Base-by-base conservation (phyloP, 2,797 vertebrate genomes). In the Artibeus lituratus region DNA sequence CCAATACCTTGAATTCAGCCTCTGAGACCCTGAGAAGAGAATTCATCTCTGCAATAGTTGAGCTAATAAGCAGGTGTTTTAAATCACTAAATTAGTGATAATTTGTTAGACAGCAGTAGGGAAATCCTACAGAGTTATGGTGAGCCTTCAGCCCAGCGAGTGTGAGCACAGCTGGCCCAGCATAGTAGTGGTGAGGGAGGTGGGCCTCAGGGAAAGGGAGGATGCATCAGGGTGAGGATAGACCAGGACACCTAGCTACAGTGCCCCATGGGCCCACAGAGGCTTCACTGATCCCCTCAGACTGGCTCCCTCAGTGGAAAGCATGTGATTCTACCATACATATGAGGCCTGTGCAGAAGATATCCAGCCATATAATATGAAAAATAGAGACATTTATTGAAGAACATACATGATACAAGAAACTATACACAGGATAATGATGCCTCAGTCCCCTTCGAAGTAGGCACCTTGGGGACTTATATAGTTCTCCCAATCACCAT, bases 161-260 rank as follows among this genome's bases (percentile, higher is more conserved):
- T 0, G 0, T 26, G 65, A 51, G 21, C 39, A 22, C 16, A 29
- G 65, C 65, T 87, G 47, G 67, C 18, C 32, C 15, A 47, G 44
- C 21, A 11, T 10, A 15, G 37, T 10, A 11, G 32, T 24, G 32
- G 29, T 57, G 37, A 22, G 10, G 49, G 42, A 74, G 18, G 3
- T n/a, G 18, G 29, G n/a, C 42, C 49, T 42, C 26, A n/a, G 65
- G 57, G 35, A 37, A 69, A 80, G 72, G 35, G 21, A 19, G 22
- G 47, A 57, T 81, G 42, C 44, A 24, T 32, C 26, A 42, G 37
- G 22, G 21, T 0, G 1, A 18, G 53, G 22, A 37, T 14, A 74
- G 16, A 16, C 1, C 2, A 0, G 1, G 37, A 7, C 42, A 24
- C 49, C 11, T 22, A 2, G 49, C 51, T 32, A 35, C 3, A 8